phyloP scores from a whole-genome alignment of 1,140 invertebrate genomes.

The Zaprionus lachaisei region DNA sequence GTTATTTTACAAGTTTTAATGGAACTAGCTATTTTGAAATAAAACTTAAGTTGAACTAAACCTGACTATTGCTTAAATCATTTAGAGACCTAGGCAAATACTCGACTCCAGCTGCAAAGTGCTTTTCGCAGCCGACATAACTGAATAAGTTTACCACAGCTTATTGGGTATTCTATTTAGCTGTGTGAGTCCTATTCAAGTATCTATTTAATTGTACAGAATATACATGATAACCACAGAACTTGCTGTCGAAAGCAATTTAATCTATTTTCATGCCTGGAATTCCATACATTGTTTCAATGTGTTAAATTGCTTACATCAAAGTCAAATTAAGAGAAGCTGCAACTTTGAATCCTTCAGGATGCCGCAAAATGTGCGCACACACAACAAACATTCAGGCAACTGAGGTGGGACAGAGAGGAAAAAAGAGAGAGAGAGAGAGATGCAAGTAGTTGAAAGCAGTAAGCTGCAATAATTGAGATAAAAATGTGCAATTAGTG shows the following conservation, averaged over 20 bases:
- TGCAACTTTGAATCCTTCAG: conserved; percentile 33
- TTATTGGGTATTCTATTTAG: not conserved
- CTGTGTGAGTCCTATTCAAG: not conserved
- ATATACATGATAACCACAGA: not conserved
- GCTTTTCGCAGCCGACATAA: not conserved
- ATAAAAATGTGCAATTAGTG: conserved; percentile 80
- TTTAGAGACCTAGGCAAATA: not conserved
- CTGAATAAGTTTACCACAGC: not conserved
- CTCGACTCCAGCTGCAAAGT: no score
- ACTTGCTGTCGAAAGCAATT: not conserved
- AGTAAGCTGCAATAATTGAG: conserved; percentile 77
- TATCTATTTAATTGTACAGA: not conserved
- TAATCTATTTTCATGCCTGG: not conserved
- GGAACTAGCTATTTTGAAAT: not conserved
- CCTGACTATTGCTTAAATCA: not conserved
- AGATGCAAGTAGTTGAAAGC: conserved; percentile 21
- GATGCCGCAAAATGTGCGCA: conserved; percentile 26
- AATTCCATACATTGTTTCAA: conserved; percentile 8
- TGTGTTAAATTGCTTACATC: conserved; percentile 17
- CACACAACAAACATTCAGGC: conserved; percentile 9
- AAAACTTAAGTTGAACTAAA: not conserved
- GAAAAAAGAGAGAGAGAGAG: conserved; percentile 24
- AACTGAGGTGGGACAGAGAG: not conserved
- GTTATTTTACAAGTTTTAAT: conserved; percentile 19
- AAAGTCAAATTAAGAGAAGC: conserved; percentile 47